Evolutionary conservation across 1,140 invertebrate genomes (phyloP), one percentile per base, ranked within the genome.

Genomic region (Leptoteleia sp.): DNA sequence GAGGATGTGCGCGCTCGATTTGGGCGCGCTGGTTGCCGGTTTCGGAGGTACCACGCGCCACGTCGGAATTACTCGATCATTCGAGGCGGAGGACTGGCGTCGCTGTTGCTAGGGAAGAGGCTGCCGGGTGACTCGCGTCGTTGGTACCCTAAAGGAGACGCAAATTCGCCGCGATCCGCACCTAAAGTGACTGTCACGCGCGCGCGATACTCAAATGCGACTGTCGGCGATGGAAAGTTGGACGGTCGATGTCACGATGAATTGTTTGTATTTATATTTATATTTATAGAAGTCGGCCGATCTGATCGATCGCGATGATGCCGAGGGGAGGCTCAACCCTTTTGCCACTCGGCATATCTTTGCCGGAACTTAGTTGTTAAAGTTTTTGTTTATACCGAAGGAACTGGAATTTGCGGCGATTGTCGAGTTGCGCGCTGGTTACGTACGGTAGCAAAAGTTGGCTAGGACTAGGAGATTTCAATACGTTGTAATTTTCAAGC

Each of bases 71-170:
- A 16, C 13, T 12, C 37, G 15, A 43, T n/a, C 1, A 25, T 29
- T 43, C 40, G n/a, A 33, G 7, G 5, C 25, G 13, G 5, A 33
- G 8, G 8, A 50, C 16, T 17, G 27, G 33, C 19, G 45, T 11
- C 15, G 15, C 29, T 50, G 45, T 50, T 50, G 45, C 45, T 50
- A 50, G 29, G 45, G 45, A 50, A 50, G 22, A 29, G 19, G 11
- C 9, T 11, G 40, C 0, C 8, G 11, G 11, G 43, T 27, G 22
- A n/a, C 17, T 25, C 15, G 1, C 35, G 15, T 43, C 13, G 19
- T 22, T 43, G 40, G 40, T 43, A 43, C 37, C 40, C 19, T 22
- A 22, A 11, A 22, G 40, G 40, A 43, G 19, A 22, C 22, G 40
- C 3, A 1, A n/a, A n/a, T 31, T 31, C 1, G 29, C 19, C 19